These are phyloP conservation scores for Aphyosemion australe DNA, from an alignment of 2,113 vertebrate species.

Conservation along the genomic window DNA sequence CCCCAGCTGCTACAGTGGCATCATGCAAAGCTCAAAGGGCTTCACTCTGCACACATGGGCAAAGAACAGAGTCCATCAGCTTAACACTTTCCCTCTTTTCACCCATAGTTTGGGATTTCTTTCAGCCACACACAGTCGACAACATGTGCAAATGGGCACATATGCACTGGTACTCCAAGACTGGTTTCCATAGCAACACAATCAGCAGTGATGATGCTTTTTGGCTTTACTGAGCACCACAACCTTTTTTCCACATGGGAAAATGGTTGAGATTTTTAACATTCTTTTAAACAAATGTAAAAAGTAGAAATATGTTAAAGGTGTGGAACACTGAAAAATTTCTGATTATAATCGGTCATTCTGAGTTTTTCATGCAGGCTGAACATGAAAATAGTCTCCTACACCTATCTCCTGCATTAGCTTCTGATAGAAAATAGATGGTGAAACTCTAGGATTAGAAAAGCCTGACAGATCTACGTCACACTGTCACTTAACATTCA, in stretches of 20 bases:
- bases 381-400: no score
- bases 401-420: no score
- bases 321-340: no score
- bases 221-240: conserved; percentile 45
- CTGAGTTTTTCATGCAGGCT: no score
- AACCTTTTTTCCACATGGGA: background rate
- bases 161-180: conserved; percentile 30
- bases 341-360: no score
- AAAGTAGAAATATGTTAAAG: no score
- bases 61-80: conserved; percentile 7
- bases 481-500: no score
- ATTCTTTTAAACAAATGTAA: no score
- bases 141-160: conserved; percentile 12
- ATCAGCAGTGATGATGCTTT: conserved; percentile 42
- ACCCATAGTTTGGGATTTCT: conserved; percentile 3
- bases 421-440: no score
- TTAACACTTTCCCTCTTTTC: background rate
- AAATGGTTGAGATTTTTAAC: no score
- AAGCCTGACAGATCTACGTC: no score
- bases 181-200: conserved; percentile 68
- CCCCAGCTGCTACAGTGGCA: conserved; percentile 15
- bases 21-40: conserved; percentile 18
- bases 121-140: conserved; percentile 19
- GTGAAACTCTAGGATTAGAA: no score
- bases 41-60: background rate